These are phyloP conservation scores for Dasypus novemcinctus DNA, from an alignment of 2,113 vertebrate species.

Conservation along the genomic window DNA sequence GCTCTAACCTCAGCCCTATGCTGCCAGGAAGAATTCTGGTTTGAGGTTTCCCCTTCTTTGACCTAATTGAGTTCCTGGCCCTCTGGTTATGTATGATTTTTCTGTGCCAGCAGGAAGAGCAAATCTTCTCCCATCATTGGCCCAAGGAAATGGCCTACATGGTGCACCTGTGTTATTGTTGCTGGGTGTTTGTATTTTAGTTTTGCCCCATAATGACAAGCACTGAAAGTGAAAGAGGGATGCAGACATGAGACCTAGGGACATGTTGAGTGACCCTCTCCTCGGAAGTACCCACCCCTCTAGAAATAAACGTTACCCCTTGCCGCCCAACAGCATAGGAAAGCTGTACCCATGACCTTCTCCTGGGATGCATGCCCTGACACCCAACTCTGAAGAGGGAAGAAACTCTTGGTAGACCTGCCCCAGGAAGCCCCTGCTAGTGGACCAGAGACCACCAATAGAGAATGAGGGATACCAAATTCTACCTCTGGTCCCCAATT, in stretches of 20 bases:
- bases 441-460: background rate
- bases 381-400: background rate
- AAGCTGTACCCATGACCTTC: background rate
- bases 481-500: background rate
- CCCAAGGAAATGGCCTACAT: background rate
- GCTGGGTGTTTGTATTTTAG: background rate
- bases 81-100: background rate
- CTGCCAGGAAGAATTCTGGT: constrained; percentile 45
- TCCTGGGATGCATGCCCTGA: background rate
- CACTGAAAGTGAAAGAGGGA: background rate
- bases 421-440: background rate
- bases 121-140: background rate
- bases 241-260: background rate
- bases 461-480: background rate
- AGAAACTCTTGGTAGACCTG: background rate
- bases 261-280: background rate
- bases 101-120: background rate
- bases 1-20: background rate
- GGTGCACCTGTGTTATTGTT: background rate
- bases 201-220: background rate
- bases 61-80: constrained; percentile 11
- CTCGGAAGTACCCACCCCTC: background rate
- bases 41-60: constrained; percentile 33
- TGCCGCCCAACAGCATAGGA: background rate
- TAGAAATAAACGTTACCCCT: background rate